These are phyloP conservation scores for Marronus borbonicus DNA, from an alignment of 2,888 invertebrate genomes.

Conservation along the genomic window DNA sequence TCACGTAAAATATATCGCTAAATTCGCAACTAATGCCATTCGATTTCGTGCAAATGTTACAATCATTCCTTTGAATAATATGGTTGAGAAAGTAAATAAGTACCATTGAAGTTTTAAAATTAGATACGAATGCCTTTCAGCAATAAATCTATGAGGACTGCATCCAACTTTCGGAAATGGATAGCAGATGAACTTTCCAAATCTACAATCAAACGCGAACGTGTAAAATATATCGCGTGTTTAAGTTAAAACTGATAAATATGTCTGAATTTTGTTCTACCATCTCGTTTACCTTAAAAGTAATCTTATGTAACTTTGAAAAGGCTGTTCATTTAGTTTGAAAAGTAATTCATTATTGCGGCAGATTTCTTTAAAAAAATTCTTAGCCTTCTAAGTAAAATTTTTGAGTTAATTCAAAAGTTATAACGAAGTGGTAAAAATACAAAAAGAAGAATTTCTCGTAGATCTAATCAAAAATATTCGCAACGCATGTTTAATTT, in stretches of 20 bases:
- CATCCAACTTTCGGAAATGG: slow-evolving; percentile 22
- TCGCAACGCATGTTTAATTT: too few relatives aligned
- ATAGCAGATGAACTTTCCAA: slow-evolving; percentile 25
- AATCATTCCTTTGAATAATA: slow-evolving; percentile 20
- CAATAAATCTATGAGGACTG: slow-evolving; percentile 28
- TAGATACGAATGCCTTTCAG: slow-evolving; percentile 19
- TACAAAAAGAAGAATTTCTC: too few relatives aligned
- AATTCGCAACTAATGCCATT: not conserved
- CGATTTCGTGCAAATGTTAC: not conserved
- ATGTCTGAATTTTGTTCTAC: not conserved
- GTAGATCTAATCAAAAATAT: too few relatives aligned
- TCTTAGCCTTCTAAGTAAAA: too few relatives aligned
- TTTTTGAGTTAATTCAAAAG: too few relatives aligned
- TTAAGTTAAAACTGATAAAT: slow-evolving; percentile 21
- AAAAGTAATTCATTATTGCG: too few relatives aligned
- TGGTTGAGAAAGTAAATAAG: slow-evolving; percentile 26
- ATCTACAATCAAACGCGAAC: slow-evolving; percentile 15
- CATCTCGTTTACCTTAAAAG: too few relatives aligned
- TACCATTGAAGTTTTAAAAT: slow-evolving; percentile 28
- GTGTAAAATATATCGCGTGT: slow-evolving; percentile 17
- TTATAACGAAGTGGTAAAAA: too few relatives aligned
- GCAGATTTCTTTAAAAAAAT: too few relatives aligned
- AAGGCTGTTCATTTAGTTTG: too few relatives aligned
- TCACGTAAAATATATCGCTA: not conserved
- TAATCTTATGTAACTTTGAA: too few relatives aligned